Evolutionary conservation across 2,797 vertebrate genomes (phyloP), one percentile per base, ranked within the genome.

Genomic region (Galaxias olidus): DNA sequence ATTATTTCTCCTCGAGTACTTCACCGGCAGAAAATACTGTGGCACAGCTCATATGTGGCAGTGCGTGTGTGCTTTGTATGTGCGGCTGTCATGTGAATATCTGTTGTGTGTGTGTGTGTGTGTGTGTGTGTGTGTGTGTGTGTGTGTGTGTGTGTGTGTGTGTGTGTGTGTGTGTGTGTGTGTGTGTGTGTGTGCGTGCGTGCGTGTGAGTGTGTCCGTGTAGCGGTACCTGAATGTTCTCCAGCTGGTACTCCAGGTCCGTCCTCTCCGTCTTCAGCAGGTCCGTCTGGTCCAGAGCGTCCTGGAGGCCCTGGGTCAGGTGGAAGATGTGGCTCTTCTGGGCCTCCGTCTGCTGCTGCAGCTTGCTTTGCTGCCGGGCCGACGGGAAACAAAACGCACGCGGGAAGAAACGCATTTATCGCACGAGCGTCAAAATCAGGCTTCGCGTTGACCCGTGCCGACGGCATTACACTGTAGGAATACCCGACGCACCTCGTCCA

Each of bases 251-350:
- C 60, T 96, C 94, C 76, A 95, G 79, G 75, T 96, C 94, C 17
- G 93, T 95, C 71, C 94, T 90, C 70, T 96, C 94, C 0, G 91
- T 94, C 84, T 95, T 95, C 77, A 95, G 88, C 71, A 94, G 85
- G 78, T 94, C 93, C 4, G 91, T 92, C 69, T 90, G 78, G 74
- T 94, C 91, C 19, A 93, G 86, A 63, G 90, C 90, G 54, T 90
- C 90, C 62, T 90, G 91, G 49, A 91, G 87, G 46, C 91, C 93
- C 82, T 93, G 93, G 17, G 93, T 94, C 70, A 95, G 79, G n/a
- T 93, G 92, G 83, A 94, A 94, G 66, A 95, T 94, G 73, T 94
- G 93, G 12, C 82, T 93, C 82, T 94, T 94, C 59, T 94, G 93
- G 66, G 93, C 81, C 74, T 94, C 93, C 91, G 94, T 92, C 82